phyloP scores from a whole-genome alignment of 2,888 invertebrate genomes.

The Drosophila anomelani region DNA sequence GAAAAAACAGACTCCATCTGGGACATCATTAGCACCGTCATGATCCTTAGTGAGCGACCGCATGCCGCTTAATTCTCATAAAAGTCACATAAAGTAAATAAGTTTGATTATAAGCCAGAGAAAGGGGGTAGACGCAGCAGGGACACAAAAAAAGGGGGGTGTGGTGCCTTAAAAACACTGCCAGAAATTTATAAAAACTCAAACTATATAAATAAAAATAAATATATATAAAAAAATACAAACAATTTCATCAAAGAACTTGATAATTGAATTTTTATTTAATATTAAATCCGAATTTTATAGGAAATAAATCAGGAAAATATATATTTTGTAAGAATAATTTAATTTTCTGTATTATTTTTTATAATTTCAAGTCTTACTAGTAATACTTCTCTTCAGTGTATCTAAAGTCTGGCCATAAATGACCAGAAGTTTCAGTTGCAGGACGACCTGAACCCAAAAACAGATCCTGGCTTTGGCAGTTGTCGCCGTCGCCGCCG shows the following conservation, averaged over 20 bases:
- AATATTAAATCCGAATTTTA: too few relatives aligned
- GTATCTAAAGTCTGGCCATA: background rate
- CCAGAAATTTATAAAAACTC: too few relatives aligned
- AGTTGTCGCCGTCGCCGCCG: conserved; percentile 37
- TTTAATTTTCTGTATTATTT: too few relatives aligned
- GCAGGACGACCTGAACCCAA: conserved; percentile 2
- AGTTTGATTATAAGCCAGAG: conserved; percentile 66
- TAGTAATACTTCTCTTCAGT: background rate
- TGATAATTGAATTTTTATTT: too few relatives aligned
- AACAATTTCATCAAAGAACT: too few relatives aligned
- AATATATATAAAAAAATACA: too few relatives aligned
- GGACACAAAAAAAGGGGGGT: conserved; percentile 1
- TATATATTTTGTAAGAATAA: too few relatives aligned
- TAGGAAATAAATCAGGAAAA: too few relatives aligned
- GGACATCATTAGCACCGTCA: conserved; percentile 25
- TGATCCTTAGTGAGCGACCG: conserved; percentile 24
- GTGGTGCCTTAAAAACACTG: background rate
- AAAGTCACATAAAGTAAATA: conserved; percentile 73
- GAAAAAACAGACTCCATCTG: background rate
- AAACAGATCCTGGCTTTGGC: conserved; percentile 47
- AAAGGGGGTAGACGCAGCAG: background rate
- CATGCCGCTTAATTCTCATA: conserved; percentile 62
- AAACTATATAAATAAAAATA: too few relatives aligned
- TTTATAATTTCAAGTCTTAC: too few relatives aligned
- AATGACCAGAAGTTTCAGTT: conserved; percentile 1